Base-by-base conservation (phyloP, 1,140 invertebrate species). In the Orius laevigatus region DNA sequence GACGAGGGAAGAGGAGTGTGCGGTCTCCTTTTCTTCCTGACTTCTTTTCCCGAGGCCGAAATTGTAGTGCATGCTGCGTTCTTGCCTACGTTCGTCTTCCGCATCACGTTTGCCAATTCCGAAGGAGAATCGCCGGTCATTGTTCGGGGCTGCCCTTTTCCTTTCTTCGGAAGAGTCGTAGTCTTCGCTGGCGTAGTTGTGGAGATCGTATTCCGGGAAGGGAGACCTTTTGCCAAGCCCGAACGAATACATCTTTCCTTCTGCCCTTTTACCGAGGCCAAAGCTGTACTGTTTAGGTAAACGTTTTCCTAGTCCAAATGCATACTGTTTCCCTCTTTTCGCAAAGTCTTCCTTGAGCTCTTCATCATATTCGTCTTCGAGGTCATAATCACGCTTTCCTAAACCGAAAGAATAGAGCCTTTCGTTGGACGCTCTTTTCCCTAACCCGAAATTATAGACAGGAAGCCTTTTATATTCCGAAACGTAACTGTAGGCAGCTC, bases 381-480 rank as follows among this genome's bases (percentile, higher is more conserved):
- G 44, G 14, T 52, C 49, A 48, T 47, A 31, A 20, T 49, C 47
- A n/a, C 58, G 41, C 39, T 59, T 59, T 1, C 57, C 57, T 11
- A 72, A 48, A 0, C 67, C 69, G 51, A 71, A 71, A 10, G 56
- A 60, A 52, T 67, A 72, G n/a, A 58, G 55, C 20, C 55, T 53
- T 15, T 48, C 35, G 15, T 20, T 15, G 16, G 32, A n/a, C 3
- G 48, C 41, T 59, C 74, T 65, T 54, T 79, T 77, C 1, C 75
- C 76, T 10, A 78, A 62, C 5, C 76, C 76, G 55, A 79, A 79
- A 56, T 76, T 75, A 56, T 74, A 78, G 1, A 76, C 69, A 0
- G 76, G 76, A 16, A 78, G 61, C 52, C 75, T 64, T 54, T 79
- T 79, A 53, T 73, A 75, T 46, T 77, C 74, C 0, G 74, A 73